These are phyloP conservation scores for Dryobates pubescens DNA, from an alignment of 2,797 vertebrate species.

Conservation along the genomic window DNA sequence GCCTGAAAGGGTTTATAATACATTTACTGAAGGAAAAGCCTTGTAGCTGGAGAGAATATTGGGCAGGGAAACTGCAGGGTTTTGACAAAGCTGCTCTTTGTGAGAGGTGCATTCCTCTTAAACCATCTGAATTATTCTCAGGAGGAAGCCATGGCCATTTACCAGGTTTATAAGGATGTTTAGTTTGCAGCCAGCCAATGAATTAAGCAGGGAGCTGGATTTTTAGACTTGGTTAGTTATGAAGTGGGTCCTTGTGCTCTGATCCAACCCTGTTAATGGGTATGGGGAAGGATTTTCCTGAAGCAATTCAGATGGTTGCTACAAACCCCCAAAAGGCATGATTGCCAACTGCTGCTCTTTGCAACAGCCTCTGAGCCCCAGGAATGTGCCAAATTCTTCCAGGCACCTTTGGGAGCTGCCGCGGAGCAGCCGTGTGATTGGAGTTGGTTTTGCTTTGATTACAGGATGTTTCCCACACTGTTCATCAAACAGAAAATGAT, in stretches of 20 bases:
- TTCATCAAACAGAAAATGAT: neutral
- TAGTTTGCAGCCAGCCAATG: neutral
- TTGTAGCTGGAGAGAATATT: slow-evolving; percentile 1
- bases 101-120: neutral
- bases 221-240: neutral
- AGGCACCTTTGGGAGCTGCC: slow-evolving; percentile 10
- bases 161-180: neutral
- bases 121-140: neutral
- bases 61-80: neutral
- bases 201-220: neutral
- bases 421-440: neutral
- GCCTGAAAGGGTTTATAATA: slow-evolving; percentile 41
- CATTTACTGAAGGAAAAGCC: slow-evolving; percentile 1
- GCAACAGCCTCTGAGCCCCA: neutral
- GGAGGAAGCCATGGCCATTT: neutral
- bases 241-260: neutral
- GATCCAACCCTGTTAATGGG: neutral
- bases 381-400: slow-evolving; percentile 14
- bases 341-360: neutral
- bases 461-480: slow-evolving; percentile 6
- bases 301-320: neutral
- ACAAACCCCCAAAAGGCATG: neutral
- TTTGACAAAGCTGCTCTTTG: slow-evolving; percentile 32
- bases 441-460: slow-evolving; percentile 18
- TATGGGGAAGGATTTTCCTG: neutral